phyloP scores from a whole-genome alignment of 2,888 invertebrate species.

The Meteorus colon region DNA sequence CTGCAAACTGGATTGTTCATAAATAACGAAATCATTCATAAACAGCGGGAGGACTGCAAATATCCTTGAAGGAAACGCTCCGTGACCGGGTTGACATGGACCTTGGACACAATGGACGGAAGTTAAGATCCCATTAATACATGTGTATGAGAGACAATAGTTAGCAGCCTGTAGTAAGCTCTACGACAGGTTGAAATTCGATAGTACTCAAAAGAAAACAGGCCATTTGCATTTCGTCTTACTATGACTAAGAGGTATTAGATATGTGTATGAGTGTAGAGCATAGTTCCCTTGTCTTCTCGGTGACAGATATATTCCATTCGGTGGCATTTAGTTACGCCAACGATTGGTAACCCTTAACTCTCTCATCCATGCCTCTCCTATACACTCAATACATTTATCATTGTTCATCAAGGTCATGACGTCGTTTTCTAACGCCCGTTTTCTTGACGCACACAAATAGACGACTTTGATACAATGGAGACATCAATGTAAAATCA shows the following conservation, averaged over 20 bases:
- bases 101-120: slow-evolving; percentile 56
- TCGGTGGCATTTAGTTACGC: slow-evolving; percentile 62
- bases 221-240: slow-evolving; percentile 37
- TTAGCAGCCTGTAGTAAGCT: slow-evolving; percentile 49
- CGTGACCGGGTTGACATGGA: slow-evolving; percentile 61
- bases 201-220: slow-evolving; percentile 47
- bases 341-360: slow-evolving; percentile 57
- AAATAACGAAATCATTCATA: slow-evolving; percentile 57
- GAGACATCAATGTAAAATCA: not conserved
- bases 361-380: slow-evolving; percentile 3
- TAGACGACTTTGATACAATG: not conserved
- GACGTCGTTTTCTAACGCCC: not conserved
- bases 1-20: slow-evolving; percentile 57
- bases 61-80: slow-evolving; percentile 58
- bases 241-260: slow-evolving; percentile 27
- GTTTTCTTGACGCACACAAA: not conserved
- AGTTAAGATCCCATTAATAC: slow-evolving; percentile 37
- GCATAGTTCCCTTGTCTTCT: slow-evolving; percentile 42
- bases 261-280: slow-evolving; percentile 19
- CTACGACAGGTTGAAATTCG: slow-evolving; percentile 54
- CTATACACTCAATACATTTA: not conserved
- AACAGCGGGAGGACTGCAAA: slow-evolving; percentile 52
- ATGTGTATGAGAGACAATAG: slow-evolving; percentile 54
- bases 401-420: slow-evolving; percentile 1
- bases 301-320: slow-evolving; percentile 51